Base-by-base conservation (phyloP, 2,113 vertebrate genomes). In the Syrmaticus mikado region DNA sequence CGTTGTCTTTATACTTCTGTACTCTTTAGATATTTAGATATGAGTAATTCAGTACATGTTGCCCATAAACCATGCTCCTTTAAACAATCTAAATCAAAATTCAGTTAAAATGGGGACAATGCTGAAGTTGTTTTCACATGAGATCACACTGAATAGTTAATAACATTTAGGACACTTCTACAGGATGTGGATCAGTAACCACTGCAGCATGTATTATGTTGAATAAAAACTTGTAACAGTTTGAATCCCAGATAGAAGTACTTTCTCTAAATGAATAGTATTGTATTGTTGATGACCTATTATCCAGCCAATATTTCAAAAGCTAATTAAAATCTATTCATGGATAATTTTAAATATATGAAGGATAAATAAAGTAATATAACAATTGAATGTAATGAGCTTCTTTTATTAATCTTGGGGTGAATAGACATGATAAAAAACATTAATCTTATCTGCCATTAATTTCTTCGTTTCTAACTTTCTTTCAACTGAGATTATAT, bases 101-200 rank as follows among this genome's bases (percentile, higher is more conserved):
- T 67, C 61, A 87, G 50, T 87, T 92, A 52, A 91, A 82, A 89
- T 62, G 4, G 85, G 72, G n/a, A 45, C n/a, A 80, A 66, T 82
- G 53, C 4, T 28, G 50, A 68, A 66, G 34, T 6, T 27, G 5
- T 65, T 87, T 76, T 76, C 36, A 58, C 25, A 11, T 38, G 28
- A 43, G 58, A 68, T 92, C 16, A n/a, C n/a, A 53, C 3, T 65
- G 53, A 80, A 57, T 45, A 60, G 6, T 34, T 87, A 85, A 68
- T 60, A 87, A 40, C 24, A 45, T 75, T 87, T 58, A 45, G 60
- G 52, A 50, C 46, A 60, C 10, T 55, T 81, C 38, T 13, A 68
- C 38, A 28, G 50, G 32, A 52, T 24, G 8, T 38, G 19, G 11
- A 80, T 76, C 28, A 25, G 72, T 38, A 53, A 79, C 55, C 8